These are phyloP conservation scores for Wiebesia pumilae DNA, from an alignment of 1,140 invertebrate species.

Conservation along the genomic window DNA sequence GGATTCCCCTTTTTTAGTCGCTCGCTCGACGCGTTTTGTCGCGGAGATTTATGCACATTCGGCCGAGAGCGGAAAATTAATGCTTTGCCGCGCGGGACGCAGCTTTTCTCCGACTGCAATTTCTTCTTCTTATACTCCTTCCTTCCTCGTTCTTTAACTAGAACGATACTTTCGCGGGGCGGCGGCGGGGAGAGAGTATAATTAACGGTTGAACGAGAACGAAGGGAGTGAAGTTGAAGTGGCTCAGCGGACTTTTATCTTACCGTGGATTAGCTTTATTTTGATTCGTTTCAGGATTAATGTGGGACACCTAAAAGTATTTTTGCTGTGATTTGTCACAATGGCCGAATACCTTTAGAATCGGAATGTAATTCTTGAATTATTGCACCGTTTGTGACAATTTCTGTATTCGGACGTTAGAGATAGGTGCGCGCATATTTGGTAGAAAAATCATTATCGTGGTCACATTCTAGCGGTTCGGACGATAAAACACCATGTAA, in stretches of 20 bases:
- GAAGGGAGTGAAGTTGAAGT: background rate
- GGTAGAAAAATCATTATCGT: no score
- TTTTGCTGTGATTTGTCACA: background rate
- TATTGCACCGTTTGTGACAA: no score
- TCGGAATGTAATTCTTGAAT: no score
- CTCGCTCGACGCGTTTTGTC: conserved; percentile 25
- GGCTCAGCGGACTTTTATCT: background rate
- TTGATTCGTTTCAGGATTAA: background rate
- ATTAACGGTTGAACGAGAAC: background rate
- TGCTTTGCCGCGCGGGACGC: background rate
- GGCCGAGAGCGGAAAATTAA: conserved; percentile 43
- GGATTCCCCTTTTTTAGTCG: background rate
- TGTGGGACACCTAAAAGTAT: background rate
- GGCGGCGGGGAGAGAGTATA: background rate
- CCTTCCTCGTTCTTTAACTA: background rate
- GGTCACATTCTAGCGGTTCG: no score
- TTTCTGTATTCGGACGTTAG: no score
- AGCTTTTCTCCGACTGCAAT: conserved; percentile 31
- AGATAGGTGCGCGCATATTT: no score
- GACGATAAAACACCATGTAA: no score
- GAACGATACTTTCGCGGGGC: no score
- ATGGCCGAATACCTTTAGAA: no score
- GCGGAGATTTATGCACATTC: conserved; percentile 46
- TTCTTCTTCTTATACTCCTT: background rate
- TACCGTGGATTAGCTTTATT: background rate